Base-by-base conservation (phyloP, 2,888 invertebrate genomes). In the Eumerus sabulonum region DNA sequence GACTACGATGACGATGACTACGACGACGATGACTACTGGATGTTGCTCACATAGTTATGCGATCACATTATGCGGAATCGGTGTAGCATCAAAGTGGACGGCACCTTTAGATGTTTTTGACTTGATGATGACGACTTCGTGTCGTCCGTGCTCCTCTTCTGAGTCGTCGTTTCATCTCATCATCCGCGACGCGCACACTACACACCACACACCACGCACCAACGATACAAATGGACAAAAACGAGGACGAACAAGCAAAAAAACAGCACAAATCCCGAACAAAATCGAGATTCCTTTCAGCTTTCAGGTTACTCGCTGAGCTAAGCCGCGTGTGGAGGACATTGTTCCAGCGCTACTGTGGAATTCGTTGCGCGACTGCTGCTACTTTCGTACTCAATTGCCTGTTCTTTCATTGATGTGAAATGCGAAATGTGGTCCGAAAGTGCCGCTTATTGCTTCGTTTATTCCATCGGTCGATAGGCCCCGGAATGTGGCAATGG, bases 101-200 rank as follows among this genome's bases (percentile, higher is more conserved):
- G 83, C 82, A 77, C 76, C 82, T 76, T 83, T 73, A 82, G 83
- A 83, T 67, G 82, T 82, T 83, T 83, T 74, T 79, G 79, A 79
- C 79, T 79, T 68, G 79, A 74, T 82, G 82, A 83, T 83, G 83
- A 83, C 82, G 83, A 82, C 83, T 79, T 70, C 60, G 68, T 79
- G 79, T 73, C 77, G 68, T 77, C 48, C 63, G 64, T 38, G 51
- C 62, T 67, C 45, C 60, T 45, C 40, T 11, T 40, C n/a, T 51
- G 16, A 47, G 47, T 62, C 62, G 57, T 59, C 60, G 51, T 73
- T 27, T 53, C 68, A 63, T 59, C 63, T 11, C 63, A 35, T 63
- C 45, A 44, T 60, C 73, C 19, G 54, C 59, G 36, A 35, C 19
- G 40, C n/a, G 12, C 17, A 50, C 54, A 36, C 1, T n/a, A 27